These are phyloP conservation scores for Panurus biarmicus DNA, from an alignment of 2,113 vertebrate species.

Conservation along the genomic window DNA sequence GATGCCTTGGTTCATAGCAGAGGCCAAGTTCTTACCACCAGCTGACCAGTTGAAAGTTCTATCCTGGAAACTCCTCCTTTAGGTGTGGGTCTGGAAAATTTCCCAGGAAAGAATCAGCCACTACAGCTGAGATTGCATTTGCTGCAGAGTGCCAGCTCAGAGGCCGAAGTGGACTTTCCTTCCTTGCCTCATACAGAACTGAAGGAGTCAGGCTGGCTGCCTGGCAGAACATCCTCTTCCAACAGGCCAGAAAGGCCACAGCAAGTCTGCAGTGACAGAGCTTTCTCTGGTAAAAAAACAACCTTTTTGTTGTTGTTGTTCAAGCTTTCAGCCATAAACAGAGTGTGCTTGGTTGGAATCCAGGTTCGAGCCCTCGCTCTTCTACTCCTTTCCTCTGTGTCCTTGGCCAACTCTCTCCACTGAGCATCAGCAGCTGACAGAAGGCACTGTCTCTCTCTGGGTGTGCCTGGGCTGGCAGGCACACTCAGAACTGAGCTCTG, in stretches of 20 bases:
- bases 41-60: not conserved
- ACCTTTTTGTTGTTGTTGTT: not conserved
- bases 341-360: slow-evolving; percentile 8
- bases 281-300: not conserved
- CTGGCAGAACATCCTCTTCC: slow-evolving; percentile 10
- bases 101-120: not conserved
- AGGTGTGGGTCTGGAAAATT: not conserved
- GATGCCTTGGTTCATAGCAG: not conserved
- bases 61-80: not conserved
- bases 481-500: slow-evolving; percentile 41
- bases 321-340: not conserved
- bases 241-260: not conserved
- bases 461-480: slow-evolving; percentile 8
- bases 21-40: not conserved
- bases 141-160: not conserved
- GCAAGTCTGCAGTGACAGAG: not conserved
- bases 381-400: not conserved
- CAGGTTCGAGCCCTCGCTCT: slow-evolving; percentile 1
- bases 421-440: not conserved
- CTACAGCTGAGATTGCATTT: not conserved
- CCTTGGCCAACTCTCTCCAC: not conserved
- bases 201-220: not conserved
- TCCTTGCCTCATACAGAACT: not conserved
- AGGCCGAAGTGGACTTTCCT: not conserved
- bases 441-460: slow-evolving; percentile 4